Base-by-base conservation (phyloP, 2,888 invertebrate species). In the Sphaerolaimus hirsutus region DNA sequence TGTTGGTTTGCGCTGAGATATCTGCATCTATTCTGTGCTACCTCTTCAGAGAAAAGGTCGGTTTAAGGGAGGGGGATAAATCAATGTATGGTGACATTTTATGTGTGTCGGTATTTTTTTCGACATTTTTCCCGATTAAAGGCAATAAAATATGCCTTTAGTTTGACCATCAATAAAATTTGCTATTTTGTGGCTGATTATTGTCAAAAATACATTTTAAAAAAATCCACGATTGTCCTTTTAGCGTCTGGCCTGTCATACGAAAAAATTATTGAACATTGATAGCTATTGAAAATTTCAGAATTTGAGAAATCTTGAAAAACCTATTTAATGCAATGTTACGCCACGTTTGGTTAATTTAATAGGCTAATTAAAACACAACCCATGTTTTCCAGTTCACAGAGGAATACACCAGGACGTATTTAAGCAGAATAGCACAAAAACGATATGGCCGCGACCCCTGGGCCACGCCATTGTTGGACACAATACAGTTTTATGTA, bases 401-500 rank as follows among this genome's bases (percentile, higher is more conserved):
- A 12, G 45, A 46, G 41, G 48, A 52, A 21, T 46, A 46, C 22
- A 58, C 58, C 58, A 48, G 48, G 23, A 46, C 51, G 14, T 59
- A 60, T 48, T 44, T 60, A 47, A 45, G 51, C 21, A 58, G 60
- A 32, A 46, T 62, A 44, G 54, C 57, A 1, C 48, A 53, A 43
- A 55, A 56, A 44, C 53, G 57, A 21, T 61, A 61, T 50, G 53
- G 49, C 17, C 52, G 62, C 27, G 60, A 61, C 50, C 17, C 5
- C 14, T 61, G 61, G 61, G 57, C 57, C n/a, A 47, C 50, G 25
- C 58, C 58, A 5, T 49, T 62, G n/a, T 48, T 61, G 51, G 62
- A 61, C 48, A 55, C 56, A 19, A 53, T 62, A 12, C 61, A 61
- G 45, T 62, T 58, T 46, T 61, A 61, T 51, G 61, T 61, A 51